Percentiles rank a stretch among this genome's conserved stretches.
phyloP scores from a whole-genome alignment of 2,113 vertebrate genomes.

The Sylvia atricapilla region DNA sequence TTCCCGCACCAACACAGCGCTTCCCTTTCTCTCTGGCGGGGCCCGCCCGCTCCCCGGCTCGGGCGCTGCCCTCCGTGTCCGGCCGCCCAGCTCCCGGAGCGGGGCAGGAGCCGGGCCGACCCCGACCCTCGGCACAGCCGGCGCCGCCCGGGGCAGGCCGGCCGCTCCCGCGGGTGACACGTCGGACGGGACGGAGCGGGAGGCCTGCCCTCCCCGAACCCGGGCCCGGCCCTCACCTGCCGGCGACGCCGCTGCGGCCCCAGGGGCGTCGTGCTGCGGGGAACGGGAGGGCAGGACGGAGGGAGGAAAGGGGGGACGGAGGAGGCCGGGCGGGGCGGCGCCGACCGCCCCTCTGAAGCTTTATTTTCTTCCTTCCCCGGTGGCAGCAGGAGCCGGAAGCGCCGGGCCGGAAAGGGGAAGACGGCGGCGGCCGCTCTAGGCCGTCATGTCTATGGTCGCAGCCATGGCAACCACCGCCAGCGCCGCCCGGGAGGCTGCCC shows the following conservation, averaged over 20 bases:
- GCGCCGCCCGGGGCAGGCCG: background rate
- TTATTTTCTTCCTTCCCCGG: conserved; percentile 1
- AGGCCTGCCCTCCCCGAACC: background rate
- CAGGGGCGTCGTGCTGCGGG: background rate
- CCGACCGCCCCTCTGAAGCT: background rate
- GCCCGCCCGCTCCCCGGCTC: background rate
- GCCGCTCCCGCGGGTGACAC: background rate
- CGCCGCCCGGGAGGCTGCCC: background rate
- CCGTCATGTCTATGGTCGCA: background rate
- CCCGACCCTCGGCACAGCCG: background rate
- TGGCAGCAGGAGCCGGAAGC: background rate
- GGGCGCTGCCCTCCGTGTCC: background rate
- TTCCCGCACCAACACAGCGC: background rate
- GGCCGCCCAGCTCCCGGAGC: background rate
- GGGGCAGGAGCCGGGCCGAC: background rate
- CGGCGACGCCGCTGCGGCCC: background rate
- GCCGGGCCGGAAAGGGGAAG: background rate
- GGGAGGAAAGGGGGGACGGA: background rate
- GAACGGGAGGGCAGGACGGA: background rate
- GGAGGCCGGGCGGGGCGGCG: background rate
- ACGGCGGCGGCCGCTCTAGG: background rate
- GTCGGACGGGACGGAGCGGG: background rate
- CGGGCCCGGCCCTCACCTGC: background rate
- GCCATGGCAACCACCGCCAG: background rate
- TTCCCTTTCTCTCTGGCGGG: background rate